Evolutionary conservation across 2,888 invertebrate genomes (phyloP).

Genomic region (Lampropteryx suffumata): DNA sequence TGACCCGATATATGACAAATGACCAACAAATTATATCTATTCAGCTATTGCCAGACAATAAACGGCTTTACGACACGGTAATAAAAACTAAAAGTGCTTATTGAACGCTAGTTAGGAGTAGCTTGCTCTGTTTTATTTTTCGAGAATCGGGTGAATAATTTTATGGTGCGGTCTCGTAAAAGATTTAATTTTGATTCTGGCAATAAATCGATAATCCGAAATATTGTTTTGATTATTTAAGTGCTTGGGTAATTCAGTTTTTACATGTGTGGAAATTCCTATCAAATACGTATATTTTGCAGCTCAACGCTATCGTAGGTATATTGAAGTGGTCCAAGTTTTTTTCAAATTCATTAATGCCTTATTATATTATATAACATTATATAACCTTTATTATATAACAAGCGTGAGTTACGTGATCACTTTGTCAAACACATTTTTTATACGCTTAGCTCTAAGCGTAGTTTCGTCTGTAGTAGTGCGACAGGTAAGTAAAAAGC

Average conservation of each 20-base stretch:
- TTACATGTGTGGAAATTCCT: conserved; percentile 6
- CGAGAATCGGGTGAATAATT: conserved; percentile 24
- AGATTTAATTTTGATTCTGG: conserved; percentile 32
- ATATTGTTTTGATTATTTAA: conserved; percentile 25
- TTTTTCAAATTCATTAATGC: too few species aligned
- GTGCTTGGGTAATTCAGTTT: conserved; percentile 7
- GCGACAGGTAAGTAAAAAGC: too few species aligned
- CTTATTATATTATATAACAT: too few species aligned
- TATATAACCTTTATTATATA: too few species aligned
- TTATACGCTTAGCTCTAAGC: too few species aligned
- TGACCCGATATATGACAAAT: conserved; percentile 69
- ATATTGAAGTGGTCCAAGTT: too few species aligned
- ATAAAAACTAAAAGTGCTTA: conserved; percentile 12
- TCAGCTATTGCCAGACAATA: conserved; percentile 30
- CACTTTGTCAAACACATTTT: too few species aligned
- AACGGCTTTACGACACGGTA: conserved; percentile 23
- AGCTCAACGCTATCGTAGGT: neutral
- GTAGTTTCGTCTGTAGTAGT: too few species aligned
- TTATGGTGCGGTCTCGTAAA: conserved; percentile 36
- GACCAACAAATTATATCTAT: conserved; percentile 53
- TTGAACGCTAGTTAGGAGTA: conserved; percentile 21
- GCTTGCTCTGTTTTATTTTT: conserved; percentile 32
- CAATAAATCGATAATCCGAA: conserved; percentile 27
- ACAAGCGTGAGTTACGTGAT: too few species aligned
- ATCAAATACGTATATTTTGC: neutral